Evolutionary conservation across 1,140 invertebrate genomes (phyloP).

Genomic region (Drosophila lini): DNA sequence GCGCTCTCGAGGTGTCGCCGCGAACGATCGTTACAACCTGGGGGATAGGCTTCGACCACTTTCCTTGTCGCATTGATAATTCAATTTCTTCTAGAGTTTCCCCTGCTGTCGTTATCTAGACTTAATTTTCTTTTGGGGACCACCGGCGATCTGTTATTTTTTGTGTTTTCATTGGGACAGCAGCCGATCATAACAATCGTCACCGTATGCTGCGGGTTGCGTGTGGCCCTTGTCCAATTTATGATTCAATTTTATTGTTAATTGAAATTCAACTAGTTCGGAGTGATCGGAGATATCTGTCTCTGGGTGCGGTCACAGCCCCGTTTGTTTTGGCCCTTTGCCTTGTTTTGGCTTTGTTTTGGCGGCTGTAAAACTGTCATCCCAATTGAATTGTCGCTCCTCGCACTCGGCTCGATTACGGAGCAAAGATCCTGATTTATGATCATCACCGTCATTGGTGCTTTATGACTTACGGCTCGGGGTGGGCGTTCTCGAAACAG

Average conservation of each 20-base stretch:
- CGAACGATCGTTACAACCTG: slow-evolving; percentile 62
- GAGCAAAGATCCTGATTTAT: slow-evolving; percentile 69
- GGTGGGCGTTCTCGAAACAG: slow-evolving; percentile 45
- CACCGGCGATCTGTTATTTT: slow-evolving; percentile 61
- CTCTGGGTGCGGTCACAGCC: slow-evolving; percentile 52
- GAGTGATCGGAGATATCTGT: slow-evolving; percentile 50
- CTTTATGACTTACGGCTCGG: slow-evolving; percentile 21
- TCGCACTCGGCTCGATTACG: slow-evolving; percentile 5
- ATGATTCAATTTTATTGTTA: slow-evolving; percentile 84
- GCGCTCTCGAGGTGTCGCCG: slow-evolving; percentile 71
- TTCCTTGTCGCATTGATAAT: slow-evolving; percentile 75
- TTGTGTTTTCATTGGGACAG: slow-evolving; percentile 18
- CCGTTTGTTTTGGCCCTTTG: slow-evolving; percentile 44
- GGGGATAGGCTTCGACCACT: slow-evolving; percentile 41
- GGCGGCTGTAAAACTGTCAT: slow-evolving; percentile 69
- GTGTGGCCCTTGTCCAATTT: slow-evolving; percentile 73
- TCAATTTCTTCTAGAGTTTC: slow-evolving; percentile 66
- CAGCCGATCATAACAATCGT: slow-evolving; percentile 78
- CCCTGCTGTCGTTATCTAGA: slow-evolving; percentile 54
- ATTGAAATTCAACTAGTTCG: slow-evolving; percentile 84
- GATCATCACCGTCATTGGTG: slow-evolving; percentile 37
- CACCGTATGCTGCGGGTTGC: slow-evolving; percentile 64
- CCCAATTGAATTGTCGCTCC: slow-evolving; percentile 58
- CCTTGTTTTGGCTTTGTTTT: slow-evolving; percentile 49
- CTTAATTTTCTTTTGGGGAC: slow-evolving; percentile 70